Conservation (phyloP, 2,888 invertebrate genomes). For the Chaetoderma sp. region DNA sequence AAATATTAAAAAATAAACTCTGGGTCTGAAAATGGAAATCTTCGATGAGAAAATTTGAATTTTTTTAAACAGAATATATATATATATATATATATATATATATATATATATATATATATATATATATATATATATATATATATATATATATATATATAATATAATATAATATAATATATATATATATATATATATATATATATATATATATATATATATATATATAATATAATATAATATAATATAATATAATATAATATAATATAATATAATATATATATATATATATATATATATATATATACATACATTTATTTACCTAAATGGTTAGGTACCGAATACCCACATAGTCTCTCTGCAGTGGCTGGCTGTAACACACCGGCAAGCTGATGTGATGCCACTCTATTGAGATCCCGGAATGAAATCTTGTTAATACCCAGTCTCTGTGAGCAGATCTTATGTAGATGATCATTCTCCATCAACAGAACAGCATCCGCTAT, state of each 20-base stretch:
- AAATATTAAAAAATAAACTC: too few relatives aligned
- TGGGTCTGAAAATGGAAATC: too few relatives aligned
- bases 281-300: not conserved
- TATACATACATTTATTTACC: conserved; percentile 38
- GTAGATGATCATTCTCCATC: conserved; percentile 68
- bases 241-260: too few relatives aligned
- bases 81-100: not conserved
- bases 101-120: conserved; percentile 7
- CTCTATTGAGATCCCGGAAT: conserved; percentile 63
- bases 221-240: too few relatives aligned
- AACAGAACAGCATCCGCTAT: conserved; percentile 66
- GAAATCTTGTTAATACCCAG: conserved; percentile 64
- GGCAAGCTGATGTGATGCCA: conserved; percentile 63
- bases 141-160: conserved; percentile 1
- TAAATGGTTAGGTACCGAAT: conserved; percentile 40
- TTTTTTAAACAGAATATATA: too few relatives aligned
- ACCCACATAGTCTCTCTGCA: conserved; percentile 8
- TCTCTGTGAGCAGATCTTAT: conserved; percentile 64
- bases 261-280: too few relatives aligned
- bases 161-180: not conserved
- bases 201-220: too few relatives aligned
- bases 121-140: conserved; percentile 7
- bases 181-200: not conserved
- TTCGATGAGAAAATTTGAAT: too few relatives aligned
- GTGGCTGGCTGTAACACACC: conserved; percentile 55